Percentiles rank a stretch among this genome's conserved stretches.
These are phyloP conservation scores for Tylochromis polylepis DNA, from an alignment of 2,113 vertebrate genomes.

Conservation along the genomic window DNA sequence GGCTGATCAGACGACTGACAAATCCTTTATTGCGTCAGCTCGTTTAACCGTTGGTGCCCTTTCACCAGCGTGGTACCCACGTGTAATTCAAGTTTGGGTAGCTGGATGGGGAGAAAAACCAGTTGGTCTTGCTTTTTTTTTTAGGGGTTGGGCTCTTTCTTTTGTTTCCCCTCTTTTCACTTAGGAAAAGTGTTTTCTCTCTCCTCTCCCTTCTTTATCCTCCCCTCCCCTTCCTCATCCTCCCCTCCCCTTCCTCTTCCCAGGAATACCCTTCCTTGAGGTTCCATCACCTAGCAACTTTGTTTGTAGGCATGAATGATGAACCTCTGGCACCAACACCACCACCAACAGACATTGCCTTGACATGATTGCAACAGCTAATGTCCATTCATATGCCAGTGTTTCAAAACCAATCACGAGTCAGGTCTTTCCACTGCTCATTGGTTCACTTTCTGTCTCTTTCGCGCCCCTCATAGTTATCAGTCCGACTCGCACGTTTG, in stretches of 20 bases:
- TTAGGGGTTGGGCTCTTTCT: not conserved
- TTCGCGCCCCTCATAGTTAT: not conserved
- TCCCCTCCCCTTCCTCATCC: not conserved
- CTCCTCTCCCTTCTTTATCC: not conserved
- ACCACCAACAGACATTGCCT: not conserved
- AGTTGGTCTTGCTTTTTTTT: constrained; percentile 45
- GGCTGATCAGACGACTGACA: not conserved
- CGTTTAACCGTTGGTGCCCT: not conserved
- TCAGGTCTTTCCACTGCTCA: not conserved
- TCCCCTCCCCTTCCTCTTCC: not conserved
- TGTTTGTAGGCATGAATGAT: not conserved
- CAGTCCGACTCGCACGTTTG: constrained; percentile 24
- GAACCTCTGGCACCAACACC: not conserved
- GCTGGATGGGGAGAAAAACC: constrained; percentile 46
- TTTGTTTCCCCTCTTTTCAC: constrained; percentile 13
- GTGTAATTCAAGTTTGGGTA: not conserved
- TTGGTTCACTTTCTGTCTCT: not conserved
- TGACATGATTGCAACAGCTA: not conserved
- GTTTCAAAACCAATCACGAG: constrained; percentile 29
- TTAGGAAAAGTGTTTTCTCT: not conserved
- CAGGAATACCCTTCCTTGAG: not conserved
- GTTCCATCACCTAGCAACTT: constrained; percentile 50
- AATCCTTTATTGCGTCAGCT: not conserved
- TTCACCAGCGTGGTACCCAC: not conserved
- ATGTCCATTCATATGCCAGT: not conserved